Evolutionary conservation across 1,140 invertebrate genomes (phyloP).

Genomic region (Zaprionus capensis): DNA sequence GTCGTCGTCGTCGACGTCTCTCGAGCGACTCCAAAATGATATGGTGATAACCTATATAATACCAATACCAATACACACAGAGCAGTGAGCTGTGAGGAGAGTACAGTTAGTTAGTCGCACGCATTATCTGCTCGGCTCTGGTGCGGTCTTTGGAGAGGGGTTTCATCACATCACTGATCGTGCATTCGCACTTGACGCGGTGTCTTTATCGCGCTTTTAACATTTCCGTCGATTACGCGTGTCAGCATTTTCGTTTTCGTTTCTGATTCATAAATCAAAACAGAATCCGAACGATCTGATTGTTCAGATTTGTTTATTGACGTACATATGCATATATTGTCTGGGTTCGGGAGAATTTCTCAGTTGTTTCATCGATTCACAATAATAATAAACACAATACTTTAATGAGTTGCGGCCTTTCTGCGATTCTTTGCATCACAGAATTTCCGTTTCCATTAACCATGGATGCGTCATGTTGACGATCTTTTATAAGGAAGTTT

Average conservation of each 20-base stretch:
- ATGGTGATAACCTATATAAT: slow-evolving; percentile 74
- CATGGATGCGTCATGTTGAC: slow-evolving; percentile 42
- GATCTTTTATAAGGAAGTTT: slow-evolving; percentile 24
- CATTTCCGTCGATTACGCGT: slow-evolving; percentile 39
- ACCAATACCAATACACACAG: slow-evolving; percentile 23
- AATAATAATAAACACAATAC: slow-evolving; percentile 32
- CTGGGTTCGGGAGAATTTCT: slow-evolving; percentile 19
- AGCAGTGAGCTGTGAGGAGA: not conserved
- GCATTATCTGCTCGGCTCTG: slow-evolving; percentile 50
- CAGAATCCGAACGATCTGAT: not conserved
- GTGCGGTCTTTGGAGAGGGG: slow-evolving; percentile 11
- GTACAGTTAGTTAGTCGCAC: slow-evolving; percentile 61
- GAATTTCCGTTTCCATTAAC: slow-evolving; percentile 40
- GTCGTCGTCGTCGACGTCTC: not conserved
- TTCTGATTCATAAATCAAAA: slow-evolving; percentile 67
- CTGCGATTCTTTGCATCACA: slow-evolving; percentile 41
- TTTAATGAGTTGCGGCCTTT: slow-evolving; percentile 28
- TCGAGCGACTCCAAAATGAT: slow-evolving; percentile 48
- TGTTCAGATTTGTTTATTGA: slow-evolving; percentile 31
- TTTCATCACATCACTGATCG: slow-evolving; percentile 42
- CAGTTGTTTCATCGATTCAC: slow-evolving; percentile 14
- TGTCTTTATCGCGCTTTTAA: slow-evolving; percentile 26
- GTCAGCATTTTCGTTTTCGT: slow-evolving; percentile 15
- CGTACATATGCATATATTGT: slow-evolving; percentile 1
- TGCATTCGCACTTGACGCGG: slow-evolving; percentile 10